phyloP scores from a whole-genome alignment of 2,797 vertebrate species.

The Astyanax mexicanus region DNA sequence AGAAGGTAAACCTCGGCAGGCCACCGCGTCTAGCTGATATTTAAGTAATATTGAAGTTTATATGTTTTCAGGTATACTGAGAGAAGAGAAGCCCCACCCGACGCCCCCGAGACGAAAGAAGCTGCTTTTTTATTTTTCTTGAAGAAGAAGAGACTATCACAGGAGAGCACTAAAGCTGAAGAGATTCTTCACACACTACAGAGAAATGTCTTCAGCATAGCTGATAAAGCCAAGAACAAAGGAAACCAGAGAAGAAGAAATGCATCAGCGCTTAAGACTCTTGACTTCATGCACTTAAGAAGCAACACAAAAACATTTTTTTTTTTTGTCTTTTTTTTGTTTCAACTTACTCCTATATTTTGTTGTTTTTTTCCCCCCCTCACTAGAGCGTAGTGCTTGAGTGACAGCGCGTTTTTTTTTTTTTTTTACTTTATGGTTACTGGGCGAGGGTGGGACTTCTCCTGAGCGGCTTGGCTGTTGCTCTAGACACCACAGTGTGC shows the following conservation, averaged over 20 bases:
- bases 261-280: conserved; percentile 89
- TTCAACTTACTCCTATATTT: conserved; percentile 48
- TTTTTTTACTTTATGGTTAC: conserved; percentile 47
- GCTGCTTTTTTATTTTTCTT: conserved; percentile 71
- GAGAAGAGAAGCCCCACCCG: conserved; percentile 86
- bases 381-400: conserved; percentile 56
- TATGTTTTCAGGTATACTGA: conserved; percentile 70
- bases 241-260: conserved; percentile 83
- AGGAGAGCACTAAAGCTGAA: conserved; percentile 63
- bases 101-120: conserved; percentile 90
- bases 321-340: conserved; percentile 60
- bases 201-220: conserved; percentile 85
- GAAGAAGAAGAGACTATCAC: conserved; percentile 61
- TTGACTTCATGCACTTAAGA: conserved; percentile 97
- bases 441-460: conserved; percentile 57
- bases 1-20: conserved; percentile 71
- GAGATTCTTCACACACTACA: conserved; percentile 58
- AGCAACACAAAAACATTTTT: conserved; percentile 94
- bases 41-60: conserved; percentile 75
- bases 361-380: conserved; percentile 31
- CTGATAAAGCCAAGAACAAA: conserved; percentile 87
- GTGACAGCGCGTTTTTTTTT: conserved; percentile 25
- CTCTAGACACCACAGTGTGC: conserved; percentile 61
- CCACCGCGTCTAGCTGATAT: conserved; percentile 75
- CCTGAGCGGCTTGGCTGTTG: conserved; percentile 53